Evolutionary conservation across 2,888 invertebrate species (phyloP), one percentile per base, ranked within the genome.

Genomic region (Noctuana brunneofusca): DNA sequence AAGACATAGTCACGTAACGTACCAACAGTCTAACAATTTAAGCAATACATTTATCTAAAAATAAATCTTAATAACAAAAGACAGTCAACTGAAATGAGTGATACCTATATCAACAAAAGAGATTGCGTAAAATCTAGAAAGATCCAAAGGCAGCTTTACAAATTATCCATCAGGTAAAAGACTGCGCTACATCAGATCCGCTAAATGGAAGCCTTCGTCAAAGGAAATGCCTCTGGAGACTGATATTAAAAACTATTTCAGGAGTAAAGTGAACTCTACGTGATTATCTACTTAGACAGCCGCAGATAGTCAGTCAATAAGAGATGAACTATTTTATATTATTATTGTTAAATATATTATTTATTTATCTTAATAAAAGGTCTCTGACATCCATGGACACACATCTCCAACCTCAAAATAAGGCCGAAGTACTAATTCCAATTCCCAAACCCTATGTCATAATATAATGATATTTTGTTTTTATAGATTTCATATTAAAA

Each of bases 241-340:
- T 63, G 63, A 63, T 63, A 63, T 63, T 63, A 63, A 63, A 63
- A 63, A 63, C 63, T 63, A 63, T 24, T 56, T 57, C 24, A 43
- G 27, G 27, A 57, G 55, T 52, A 52, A 57, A 63, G 56, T 41
- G 56, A 63, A 56, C 56, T 27, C 56, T 41, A 63, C 63, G 56
- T 63, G 63, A 63, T 56, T 56, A 62, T 55, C 41, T 38, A 62
- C 38, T 41, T 38, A 18, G 14, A 16, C 14, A 2, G 11, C 38
- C 41, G 18, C 16, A 12, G n/a, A 14, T 1, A 20, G 35, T 41
- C 27, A 2, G 14, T 32, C 38, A 12, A 11, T 1, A 18, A 12
- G 18, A 16, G 38, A 49, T 38, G 12, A 56, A 46, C 8, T 9
- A 32, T 52, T 18, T 8, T 3, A 35, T 11, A 11, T 1, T 35